Evolutionary conservation across 2,888 invertebrate species (phyloP).

Genomic region (Agrotis puta): DNA sequence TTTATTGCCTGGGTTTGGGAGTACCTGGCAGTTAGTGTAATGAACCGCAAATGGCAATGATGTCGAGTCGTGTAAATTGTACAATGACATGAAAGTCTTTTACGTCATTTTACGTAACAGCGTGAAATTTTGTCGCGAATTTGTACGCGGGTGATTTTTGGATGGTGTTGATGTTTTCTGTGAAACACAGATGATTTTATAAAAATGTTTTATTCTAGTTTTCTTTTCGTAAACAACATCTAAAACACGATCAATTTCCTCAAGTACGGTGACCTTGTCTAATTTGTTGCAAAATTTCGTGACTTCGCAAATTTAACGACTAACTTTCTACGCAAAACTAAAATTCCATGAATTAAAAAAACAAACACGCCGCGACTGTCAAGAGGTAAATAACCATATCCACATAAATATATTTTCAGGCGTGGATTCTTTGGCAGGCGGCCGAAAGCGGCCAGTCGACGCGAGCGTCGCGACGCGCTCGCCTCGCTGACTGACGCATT

Average conservation of each 20-base stretch:
- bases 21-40: constrained; percentile 32
- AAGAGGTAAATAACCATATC: constrained; percentile 81
- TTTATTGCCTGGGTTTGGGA: constrained; percentile 57
- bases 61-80: constrained; percentile 19
- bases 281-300: constrained; percentile 14
- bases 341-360: constrained; percentile 55
- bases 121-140: constrained; percentile 6
- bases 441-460: constrained; percentile 87
- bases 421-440: constrained; percentile 86
- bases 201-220: neutral
- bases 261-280: constrained; percentile 33
- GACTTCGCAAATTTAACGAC: constrained; percentile 11
- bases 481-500: constrained; percentile 78
- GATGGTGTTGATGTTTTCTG: constrained; percentile 6
- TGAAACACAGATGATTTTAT: neutral
- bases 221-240: constrained; percentile 20
- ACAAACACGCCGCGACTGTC: constrained; percentile 62
- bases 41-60: constrained; percentile 42
- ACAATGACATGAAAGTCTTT: constrained; percentile 40
- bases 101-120: constrained; percentile 27
- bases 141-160: neutral
- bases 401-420: constrained; percentile 88
- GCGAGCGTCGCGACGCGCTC: constrained; percentile 83
- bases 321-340: neutral
- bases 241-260: constrained; percentile 36